Evolutionary conservation across 2,113 vertebrate species (phyloP), one percentile per base, ranked within the genome.

Genomic region (Microtus richardsoni): DNA sequence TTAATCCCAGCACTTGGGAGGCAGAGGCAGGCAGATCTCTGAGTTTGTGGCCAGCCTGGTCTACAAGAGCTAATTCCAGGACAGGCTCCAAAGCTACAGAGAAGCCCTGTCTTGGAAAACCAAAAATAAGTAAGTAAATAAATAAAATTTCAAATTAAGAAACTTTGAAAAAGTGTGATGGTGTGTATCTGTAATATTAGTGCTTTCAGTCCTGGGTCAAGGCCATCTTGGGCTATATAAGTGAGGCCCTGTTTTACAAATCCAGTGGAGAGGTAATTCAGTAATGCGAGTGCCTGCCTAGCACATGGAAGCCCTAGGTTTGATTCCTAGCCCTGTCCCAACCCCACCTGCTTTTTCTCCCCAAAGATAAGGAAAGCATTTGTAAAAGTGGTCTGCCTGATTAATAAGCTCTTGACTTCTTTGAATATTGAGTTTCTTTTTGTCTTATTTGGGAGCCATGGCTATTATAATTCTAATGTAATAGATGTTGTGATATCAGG

Each of bases 361-460:
- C 3, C 10, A 36, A n/a, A 58, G 33, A n/a, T 24, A 52, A 49
- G 30, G 16, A 36, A 68, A 66, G 17, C 10, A 36, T 49, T 49
- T 49, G 30, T 70, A 86, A 86, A 86, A 6, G 10, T n/a, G 54
- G 13, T 39, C 24, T 62, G 24, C 54, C 62, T 85, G 16, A 33
- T 68, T 22, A 36, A 47, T 78, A 62, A 96, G 94, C 80, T 47
- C 93, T 96, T 90, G 71, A 80, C 14, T 71, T 95, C 13, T 82
- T 84, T 94, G 66, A 93, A 17, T 0, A n/a, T 92, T 89, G 3
- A 82, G 7, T 91, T n/a, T 91, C 80, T 36, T 7, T 77, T 89
- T 95, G 66, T 88, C 24, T 16, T 86, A 24, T 24, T 78, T 73
- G 73, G 83, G 84, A 54, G 14, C 54, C 91, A 30, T 84, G 85